Evolutionary conservation across 2,888 invertebrate species (phyloP).

Genomic region (Sminthurinus aureus): DNA sequence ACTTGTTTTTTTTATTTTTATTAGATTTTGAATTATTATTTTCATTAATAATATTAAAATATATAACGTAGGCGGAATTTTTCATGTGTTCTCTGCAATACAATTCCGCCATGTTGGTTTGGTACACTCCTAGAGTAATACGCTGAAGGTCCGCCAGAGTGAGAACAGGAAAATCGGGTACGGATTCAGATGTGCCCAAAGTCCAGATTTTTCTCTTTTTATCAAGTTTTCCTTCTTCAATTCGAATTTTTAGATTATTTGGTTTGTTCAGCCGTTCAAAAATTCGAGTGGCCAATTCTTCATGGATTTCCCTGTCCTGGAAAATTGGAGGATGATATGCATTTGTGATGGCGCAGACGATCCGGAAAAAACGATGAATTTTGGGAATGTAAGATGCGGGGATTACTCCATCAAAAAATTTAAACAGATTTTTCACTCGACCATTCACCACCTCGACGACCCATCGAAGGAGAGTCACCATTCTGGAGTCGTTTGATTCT

Average conservation of each 20-base stretch:
- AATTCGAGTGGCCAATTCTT: not conserved
- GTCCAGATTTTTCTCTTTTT: not conserved
- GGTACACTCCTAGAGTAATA: slow-evolving; percentile 4
- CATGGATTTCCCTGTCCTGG: not conserved
- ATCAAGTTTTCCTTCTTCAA: not conserved
- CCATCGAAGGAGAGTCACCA: slow-evolving; percentile 4
- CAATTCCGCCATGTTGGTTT: not conserved
- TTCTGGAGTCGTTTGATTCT: slow-evolving; percentile 2
- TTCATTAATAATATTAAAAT: not conserved
- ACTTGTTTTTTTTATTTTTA: too few species aligned
- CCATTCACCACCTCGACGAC: slow-evolving; percentile 24
- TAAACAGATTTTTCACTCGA: slow-evolving; percentile 2
- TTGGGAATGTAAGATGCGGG: not conserved
- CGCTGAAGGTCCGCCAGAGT: not conserved
- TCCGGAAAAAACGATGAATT: not conserved
- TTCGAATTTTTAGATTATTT: not conserved
- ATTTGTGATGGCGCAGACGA: not conserved
- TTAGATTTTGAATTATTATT: too few species aligned
- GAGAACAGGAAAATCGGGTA: not conserved
- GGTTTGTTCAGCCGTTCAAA: not conserved
- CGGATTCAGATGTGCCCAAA: not conserved
- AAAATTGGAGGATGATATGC: not conserved
- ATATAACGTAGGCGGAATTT: not conserved
- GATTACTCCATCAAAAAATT: not conserved
- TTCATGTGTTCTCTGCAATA: not conserved